A percentile compares a stretch with the other conserved stretches of the same genome.
phyloP scores from a whole-genome alignment of 2,888 invertebrate genomes.

The Hypselothyrea guttata region DNA sequence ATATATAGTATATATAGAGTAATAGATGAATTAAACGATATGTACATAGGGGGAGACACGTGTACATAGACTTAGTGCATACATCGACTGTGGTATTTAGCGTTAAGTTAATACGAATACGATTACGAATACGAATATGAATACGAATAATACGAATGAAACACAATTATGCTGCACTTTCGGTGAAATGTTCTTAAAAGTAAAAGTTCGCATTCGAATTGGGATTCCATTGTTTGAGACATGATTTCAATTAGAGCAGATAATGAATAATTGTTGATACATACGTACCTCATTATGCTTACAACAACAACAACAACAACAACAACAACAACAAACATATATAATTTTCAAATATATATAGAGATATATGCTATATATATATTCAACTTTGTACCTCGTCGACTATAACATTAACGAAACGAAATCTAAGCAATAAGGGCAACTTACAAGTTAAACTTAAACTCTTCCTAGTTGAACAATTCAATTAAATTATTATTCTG shows the following conservation, averaged over 20 bases:
- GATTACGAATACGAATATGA: no score
- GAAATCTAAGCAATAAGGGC: conserved; percentile 42
- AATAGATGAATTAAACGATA: conserved; percentile 17
- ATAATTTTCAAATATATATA: conserved; percentile 57
- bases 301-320: conserved; percentile 41
- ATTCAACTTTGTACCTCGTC: conserved; percentile 75
- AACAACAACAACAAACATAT: conserved; percentile 46
- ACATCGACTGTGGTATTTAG: conserved; percentile 83
- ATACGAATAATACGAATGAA: conserved; percentile 3
- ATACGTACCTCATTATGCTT: conserved; percentile 75
- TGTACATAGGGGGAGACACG: conserved; percentile 37
- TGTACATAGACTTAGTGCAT: conserved; percentile 68
- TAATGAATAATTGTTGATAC: conserved; percentile 64
- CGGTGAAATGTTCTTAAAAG: conserved; percentile 29
- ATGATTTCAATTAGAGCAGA: conserved; percentile 45
- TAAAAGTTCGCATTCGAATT: conserved; percentile 48
- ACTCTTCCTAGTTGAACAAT: conserved; percentile 67
- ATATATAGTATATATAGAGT: conserved; percentile 37
- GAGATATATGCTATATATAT: conserved; percentile 8
- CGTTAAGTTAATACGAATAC: conserved; percentile 77
- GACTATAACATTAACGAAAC: conserved; percentile 44
- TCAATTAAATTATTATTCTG: conserved; percentile 45
- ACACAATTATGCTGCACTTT: conserved; percentile 30
- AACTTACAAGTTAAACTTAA: conserved; percentile 51
- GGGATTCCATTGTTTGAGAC: conserved; percentile 29